Percentiles rank a stretch among this genome's conserved stretches.
These are phyloP conservation scores for Sciaenops ocellatus DNA, from an alignment of 2,797 vertebrate species.

Conservation along the genomic window DNA sequence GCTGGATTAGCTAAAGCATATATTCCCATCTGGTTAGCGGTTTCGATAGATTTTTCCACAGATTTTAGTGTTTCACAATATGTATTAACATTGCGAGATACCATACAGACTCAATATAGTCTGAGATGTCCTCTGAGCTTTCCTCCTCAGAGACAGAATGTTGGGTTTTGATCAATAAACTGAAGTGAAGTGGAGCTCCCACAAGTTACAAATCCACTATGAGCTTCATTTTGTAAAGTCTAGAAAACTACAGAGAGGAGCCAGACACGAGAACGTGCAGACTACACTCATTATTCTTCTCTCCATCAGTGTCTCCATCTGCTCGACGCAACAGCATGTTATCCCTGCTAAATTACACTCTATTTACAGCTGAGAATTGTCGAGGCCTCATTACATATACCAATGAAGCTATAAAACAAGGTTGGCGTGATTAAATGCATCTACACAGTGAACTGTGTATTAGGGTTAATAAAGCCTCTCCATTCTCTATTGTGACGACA, in stretches of 20 bases:
- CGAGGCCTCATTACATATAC: conserved; percentile 33
- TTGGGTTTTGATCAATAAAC: too few species aligned
- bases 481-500: conserved; percentile 24
- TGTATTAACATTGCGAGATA: neutral
- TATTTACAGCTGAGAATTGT: conserved; percentile 14
- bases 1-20: neutral
- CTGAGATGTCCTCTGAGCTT: neutral
- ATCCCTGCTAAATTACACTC: conserved; percentile 25
- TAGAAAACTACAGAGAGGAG: neutral
- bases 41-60: neutral
- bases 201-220: neutral
- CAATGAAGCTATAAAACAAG: conserved; percentile 30
- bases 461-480: conserved; percentile 20
- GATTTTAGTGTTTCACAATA: neutral
- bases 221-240: neutral
- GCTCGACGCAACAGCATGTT: conserved; percentile 6
- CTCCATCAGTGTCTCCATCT: conserved; percentile 12
- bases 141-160: neutral
- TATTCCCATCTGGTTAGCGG: neutral
- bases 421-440: conserved; percentile 22
- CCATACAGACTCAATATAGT: neutral
- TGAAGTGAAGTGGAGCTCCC: neutral
- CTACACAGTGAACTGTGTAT: conserved; percentile 18
- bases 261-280: neutral
- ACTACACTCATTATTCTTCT: conserved; percentile 6